Base-by-base conservation (phyloP, 2,888 invertebrate species). In the Pollenia angustigena region DNA sequence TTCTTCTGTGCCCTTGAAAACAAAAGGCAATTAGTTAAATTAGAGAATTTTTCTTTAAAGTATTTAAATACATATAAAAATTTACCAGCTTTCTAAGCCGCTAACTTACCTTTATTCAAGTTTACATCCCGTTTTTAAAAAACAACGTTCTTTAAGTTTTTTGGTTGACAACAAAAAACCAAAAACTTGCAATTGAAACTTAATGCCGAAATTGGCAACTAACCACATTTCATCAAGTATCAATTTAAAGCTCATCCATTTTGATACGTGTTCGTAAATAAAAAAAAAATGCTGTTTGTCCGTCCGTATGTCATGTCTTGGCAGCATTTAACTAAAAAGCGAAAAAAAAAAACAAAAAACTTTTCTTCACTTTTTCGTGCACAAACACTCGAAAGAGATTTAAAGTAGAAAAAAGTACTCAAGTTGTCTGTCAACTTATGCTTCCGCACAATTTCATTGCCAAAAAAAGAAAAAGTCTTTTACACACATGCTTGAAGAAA, bases 401-500 rank as follows among this genome's bases (percentile, higher is more conserved):
- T 68, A 62, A 85, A 78, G 44, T 46, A 64, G 12, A 18, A 64
- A 76, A 80, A 81, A 86, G 82, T 87, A 81, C 80, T 86, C 83
- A 89, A 89, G 90, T 89, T 90, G 90, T 89, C 89, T 90, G 89
- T 89, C 89, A 89, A 89, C 89, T 85, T 84, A 74, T 72, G 78
- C 85, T 90, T 90, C 89, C 89, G 89, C 89, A 90, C 89, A 89
- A 90, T 90, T 90, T 89, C 89, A 89, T 89, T 88, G 86, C 88
- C 88, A 85, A 84, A 88, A 62, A 46, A 58, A 72, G 9, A 12
- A 3, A n/a, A n/a, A 82, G 42, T 54, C 69, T 58, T 18, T 52
- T 84, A 69, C 72, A 80, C 56, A 85, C 80, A 85, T 80, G 79
- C 54, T 83, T 68, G 18, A 23, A 64, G 10, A 48, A 40, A 68